These are phyloP conservation scores for Drosophila equinoxialis DNA, from an alignment of 1,140 invertebrate species.

Conservation along the genomic window DNA sequence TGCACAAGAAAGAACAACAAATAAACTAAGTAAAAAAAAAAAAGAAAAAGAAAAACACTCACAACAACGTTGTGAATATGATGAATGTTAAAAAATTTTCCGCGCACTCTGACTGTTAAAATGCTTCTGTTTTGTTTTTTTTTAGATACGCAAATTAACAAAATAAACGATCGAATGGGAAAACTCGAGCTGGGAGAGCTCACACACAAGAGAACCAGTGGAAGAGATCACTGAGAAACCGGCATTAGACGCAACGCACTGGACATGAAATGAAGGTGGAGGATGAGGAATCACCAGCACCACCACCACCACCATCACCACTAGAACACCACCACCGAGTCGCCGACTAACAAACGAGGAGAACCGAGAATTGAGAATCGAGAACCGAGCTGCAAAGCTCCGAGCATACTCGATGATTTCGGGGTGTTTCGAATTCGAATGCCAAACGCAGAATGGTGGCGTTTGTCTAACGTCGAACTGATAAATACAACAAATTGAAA, in stretches of 20 bases:
- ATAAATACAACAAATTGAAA: slow-evolving; percentile 71
- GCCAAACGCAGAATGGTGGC: slow-evolving; percentile 64
- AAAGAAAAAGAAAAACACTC: neutral
- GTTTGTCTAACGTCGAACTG: slow-evolving; percentile 57
- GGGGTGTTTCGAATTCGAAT: slow-evolving; percentile 24
- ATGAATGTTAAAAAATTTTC: slow-evolving; percentile 12
- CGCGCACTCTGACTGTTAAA: slow-evolving; percentile 49
- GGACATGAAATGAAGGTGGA: too few relatives aligned
- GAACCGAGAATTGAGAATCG: neutral
- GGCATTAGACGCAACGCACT: neutral
- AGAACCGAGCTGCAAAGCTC: neutral
- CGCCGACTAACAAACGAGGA: neutral
- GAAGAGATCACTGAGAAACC: slow-evolving; percentile 13
- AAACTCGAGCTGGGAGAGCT: neutral
- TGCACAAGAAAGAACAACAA: slow-evolving; percentile 16
- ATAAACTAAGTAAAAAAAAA: neutral
- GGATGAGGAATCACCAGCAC: neutral
- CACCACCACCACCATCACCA: neutral
- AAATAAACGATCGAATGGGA: slow-evolving; percentile 30
- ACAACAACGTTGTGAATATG: neutral
- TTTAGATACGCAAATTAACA: slow-evolving; percentile 28
- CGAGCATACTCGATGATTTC: neutral
- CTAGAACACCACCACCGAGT: too few relatives aligned
- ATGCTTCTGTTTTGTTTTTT: slow-evolving; percentile 66
- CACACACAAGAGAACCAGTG: neutral